Conservation (phyloP, 2,113 vertebrate species). For the Lamprologus ornatipinnis region DNA sequence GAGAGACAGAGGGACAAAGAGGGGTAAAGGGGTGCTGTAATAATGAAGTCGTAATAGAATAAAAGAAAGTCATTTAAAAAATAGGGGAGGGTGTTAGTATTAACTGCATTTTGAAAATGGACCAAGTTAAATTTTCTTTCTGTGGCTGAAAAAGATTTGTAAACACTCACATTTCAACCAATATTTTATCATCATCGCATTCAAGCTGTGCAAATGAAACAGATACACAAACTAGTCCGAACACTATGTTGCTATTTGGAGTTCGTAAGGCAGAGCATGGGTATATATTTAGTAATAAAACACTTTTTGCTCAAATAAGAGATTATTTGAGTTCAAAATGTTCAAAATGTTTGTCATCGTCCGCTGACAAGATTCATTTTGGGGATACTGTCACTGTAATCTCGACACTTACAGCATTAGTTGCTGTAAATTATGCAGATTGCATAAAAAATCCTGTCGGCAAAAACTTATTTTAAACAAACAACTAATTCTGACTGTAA, state of each 20-base stretch:
- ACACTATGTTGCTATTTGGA: background rate
- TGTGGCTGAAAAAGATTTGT: background rate
- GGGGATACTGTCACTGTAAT: background rate
- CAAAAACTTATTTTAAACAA: slow-evolving; percentile 67
- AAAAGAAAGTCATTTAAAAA: background rate
- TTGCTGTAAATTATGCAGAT: slow-evolving; percentile 59
- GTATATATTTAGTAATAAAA: background rate
- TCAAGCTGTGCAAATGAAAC: background rate
- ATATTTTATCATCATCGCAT: background rate
- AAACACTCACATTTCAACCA: background rate
- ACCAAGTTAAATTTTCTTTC: background rate
- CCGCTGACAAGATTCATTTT: background rate
- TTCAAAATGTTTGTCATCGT: background rate
- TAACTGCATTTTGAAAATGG: background rate
- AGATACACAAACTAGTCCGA: background rate
- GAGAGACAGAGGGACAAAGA: background rate
- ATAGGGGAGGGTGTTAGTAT: background rate
- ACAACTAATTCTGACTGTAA: slow-evolving; percentile 67
- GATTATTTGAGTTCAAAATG: background rate
- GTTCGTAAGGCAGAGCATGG: background rate
- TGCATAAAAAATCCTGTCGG: slow-evolving; percentile 59
- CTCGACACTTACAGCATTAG: slow-evolving; percentile 18
- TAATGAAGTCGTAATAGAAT: background rate
- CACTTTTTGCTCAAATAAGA: background rate
- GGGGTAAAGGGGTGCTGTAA: background rate